These are phyloP conservation scores for Podarcis lilfordi DNA, from an alignment of 2,797 vertebrate genomes.

Conservation along the genomic window DNA sequence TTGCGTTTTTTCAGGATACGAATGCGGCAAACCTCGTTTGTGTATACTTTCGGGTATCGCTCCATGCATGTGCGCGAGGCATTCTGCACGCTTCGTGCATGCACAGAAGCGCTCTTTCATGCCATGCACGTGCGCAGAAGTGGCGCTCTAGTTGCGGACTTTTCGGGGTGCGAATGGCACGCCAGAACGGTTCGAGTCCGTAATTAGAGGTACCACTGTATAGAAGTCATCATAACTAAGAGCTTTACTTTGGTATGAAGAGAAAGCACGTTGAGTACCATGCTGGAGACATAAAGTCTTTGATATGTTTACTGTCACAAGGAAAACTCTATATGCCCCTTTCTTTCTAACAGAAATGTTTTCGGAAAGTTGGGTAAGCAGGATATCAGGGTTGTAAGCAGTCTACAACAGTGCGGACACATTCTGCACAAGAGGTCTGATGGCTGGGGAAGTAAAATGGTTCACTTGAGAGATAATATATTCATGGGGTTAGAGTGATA, in stretches of 20 bases:
- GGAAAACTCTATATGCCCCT: slow-evolving; percentile 15
- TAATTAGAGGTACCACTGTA: neutral
- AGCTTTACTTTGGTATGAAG: slow-evolving; percentile 44
- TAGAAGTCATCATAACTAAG: slow-evolving; percentile 51
- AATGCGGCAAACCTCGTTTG: too few species aligned
- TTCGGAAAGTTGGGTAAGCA: neutral
- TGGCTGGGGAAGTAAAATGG: neutral
- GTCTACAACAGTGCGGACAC: neutral
- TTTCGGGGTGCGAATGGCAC: too few species aligned
- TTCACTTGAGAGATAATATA: neutral
- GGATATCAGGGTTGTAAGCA: neutral
- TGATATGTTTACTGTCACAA: neutral
- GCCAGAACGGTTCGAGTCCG: too few species aligned
- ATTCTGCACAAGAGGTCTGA: neutral
- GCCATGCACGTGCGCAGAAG: too few species aligned
- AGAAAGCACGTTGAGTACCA: slow-evolving; percentile 17
- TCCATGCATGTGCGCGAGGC: too few species aligned
- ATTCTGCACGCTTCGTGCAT: rapidly evolving
- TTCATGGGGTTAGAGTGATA: neutral
- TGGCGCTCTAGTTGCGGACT: too few species aligned
- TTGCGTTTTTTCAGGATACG: too few species aligned
- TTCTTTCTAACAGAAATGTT: neutral
- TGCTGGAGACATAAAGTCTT: slow-evolving; percentile 16
- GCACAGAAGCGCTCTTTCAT: too few species aligned
- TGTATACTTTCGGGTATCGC: too few species aligned